Evolutionary conservation across 2,888 invertebrate species (phyloP).

Genomic region (Saturnia pavonia): DNA sequence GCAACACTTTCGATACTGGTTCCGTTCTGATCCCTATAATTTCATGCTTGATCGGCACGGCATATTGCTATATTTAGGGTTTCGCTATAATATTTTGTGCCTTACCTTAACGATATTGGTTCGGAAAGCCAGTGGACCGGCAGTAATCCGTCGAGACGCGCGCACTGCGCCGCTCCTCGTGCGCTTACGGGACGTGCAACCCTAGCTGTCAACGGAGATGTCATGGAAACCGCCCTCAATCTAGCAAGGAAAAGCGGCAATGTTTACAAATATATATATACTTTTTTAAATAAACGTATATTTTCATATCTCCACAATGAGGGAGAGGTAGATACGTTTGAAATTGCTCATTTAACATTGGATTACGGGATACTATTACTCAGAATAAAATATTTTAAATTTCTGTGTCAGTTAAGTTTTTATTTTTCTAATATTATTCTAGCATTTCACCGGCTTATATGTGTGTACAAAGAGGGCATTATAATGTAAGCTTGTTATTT

Average conservation of each 20-base stretch:
- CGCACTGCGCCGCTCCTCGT: slow-evolving; percentile 16
- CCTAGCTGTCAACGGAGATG: slow-evolving; percentile 40
- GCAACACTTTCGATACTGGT: slow-evolving; percentile 25
- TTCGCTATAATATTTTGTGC: slow-evolving; percentile 53
- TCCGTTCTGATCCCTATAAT: slow-evolving; percentile 50
- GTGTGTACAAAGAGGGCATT: no score
- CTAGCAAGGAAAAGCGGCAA: not conserved
- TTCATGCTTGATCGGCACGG: slow-evolving; percentile 58
- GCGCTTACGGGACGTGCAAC: slow-evolving; percentile 27
- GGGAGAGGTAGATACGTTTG: not conserved
- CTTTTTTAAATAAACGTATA: not conserved
- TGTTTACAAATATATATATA: not conserved
- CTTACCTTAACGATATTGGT: slow-evolving; percentile 52
- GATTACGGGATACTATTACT: no score
- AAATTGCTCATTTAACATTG: no score
- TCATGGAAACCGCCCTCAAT: slow-evolving; percentile 42
- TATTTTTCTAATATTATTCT: no score
- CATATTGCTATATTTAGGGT: slow-evolving; percentile 70
- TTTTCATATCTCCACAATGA: not conserved
- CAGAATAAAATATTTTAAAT: no score
- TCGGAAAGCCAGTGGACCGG: slow-evolving; percentile 52
- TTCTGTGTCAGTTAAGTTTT: no score
- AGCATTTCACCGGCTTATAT: no score
- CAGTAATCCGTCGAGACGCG: slow-evolving; percentile 66
- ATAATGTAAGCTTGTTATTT: no score